Base-by-base conservation (phyloP, 2,113 vertebrate species). In the Lepus americanus region DNA sequence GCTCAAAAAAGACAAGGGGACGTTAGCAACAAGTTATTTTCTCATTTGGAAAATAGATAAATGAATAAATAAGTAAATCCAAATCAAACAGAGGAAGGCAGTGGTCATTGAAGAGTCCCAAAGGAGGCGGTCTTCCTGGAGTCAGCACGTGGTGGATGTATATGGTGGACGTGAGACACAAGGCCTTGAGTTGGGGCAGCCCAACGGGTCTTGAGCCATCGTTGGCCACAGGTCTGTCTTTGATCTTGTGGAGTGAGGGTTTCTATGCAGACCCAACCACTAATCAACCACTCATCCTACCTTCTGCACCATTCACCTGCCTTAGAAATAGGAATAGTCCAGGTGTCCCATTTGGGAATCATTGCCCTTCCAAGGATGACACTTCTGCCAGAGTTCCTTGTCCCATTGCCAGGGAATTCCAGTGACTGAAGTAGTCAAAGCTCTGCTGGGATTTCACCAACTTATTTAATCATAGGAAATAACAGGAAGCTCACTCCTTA, bases 151-250 rank as follows among this genome's bases (percentile, higher is more conserved):
- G 67, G 36, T 83, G 27, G 36, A 20, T 2, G 1, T 25, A 19
- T 7, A 6, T 29, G 13, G 6, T 17, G 14, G 29, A 27, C 6
- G 1, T 8, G 4, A 70, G 55, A 51, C 2, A 1, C n/a, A 33
- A 16, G 14, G 36, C 0, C 36, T 22, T 4, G 55, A 10, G 22
- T 4, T 8, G 25, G 85, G n/a, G 29, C 31, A 53, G 55, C 9
- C 23, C 22, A 55, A 8, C 10, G 23, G 4, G 11, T 63, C 36
- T 63, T 88, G 61, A 25, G 20, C 1, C 3, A 14, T 44, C 49
- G 64, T 6, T 17, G 5, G 17, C 63, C n/a, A 49, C 22, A 14
- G 6, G 12, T 29, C 33, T 51, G 12, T 74, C 23, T 49, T 64
- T 51, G 10, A 22, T 23, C 70, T 39, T 19, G 73, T 49, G 20